phyloP scores from a whole-genome alignment of 1,140 invertebrate species.

The Drosophila sucinea region DNA sequence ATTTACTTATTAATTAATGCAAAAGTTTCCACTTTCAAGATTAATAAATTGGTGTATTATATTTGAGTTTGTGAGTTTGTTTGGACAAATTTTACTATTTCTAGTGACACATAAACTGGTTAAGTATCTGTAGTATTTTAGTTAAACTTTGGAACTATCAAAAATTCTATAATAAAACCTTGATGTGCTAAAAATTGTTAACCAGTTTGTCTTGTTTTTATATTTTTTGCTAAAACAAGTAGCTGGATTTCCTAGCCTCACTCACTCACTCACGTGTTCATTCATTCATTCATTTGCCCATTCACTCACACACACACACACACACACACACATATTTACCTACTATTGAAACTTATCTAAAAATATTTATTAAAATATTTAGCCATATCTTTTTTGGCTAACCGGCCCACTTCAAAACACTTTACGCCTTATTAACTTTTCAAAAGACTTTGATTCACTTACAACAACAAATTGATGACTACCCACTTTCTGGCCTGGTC shows the following conservation, averaged over 20 bases:
- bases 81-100: not conserved
- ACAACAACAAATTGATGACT: slow-evolving; percentile 26
- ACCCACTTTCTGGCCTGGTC: slow-evolving; percentile 28
- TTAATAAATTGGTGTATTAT: too few relatives aligned
- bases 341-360: slow-evolving; percentile 45
- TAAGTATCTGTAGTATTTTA: not conserved
- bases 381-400: slow-evolving; percentile 56
- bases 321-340: not conserved
- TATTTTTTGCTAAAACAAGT: slow-evolving; percentile 1
- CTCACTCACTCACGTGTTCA: not conserved
- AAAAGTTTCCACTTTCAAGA: too few relatives aligned
- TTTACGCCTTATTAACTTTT: slow-evolving; percentile 67
- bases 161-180: not conserved
- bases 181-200: not conserved
- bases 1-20: too few relatives aligned
- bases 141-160: not conserved
- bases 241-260: slow-evolving; percentile 2
- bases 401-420: slow-evolving; percentile 58
- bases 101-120: not conserved
- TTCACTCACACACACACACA: not conserved
- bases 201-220: not conserved
- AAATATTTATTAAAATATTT: slow-evolving; percentile 73
- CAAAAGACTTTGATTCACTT: slow-evolving; percentile 12
- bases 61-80: too few relatives aligned
- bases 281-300: slow-evolving; percentile 9